Conservation (phyloP, 2,113 vertebrate genomes). For the Callaeas wilsoni region DNA sequence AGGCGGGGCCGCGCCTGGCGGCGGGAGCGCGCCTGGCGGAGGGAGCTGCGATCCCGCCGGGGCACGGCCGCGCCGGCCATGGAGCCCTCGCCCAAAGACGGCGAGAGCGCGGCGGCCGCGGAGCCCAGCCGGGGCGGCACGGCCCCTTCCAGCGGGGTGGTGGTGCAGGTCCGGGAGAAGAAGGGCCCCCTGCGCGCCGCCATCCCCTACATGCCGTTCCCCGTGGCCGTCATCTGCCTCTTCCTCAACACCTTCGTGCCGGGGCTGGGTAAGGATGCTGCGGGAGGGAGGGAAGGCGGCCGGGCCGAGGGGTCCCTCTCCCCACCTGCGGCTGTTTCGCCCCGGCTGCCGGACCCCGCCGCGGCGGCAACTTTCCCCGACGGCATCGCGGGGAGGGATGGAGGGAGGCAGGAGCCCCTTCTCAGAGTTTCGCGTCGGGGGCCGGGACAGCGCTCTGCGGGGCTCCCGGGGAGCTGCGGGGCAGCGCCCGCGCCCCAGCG, state of each 20-base stretch:
- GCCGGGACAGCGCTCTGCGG: not conserved
- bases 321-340: not conserved
- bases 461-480: too few relatives aligned
- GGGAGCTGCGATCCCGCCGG: not conserved
- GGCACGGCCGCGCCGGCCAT: not conserved
- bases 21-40: not conserved
- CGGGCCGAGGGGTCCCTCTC: not conserved
- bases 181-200: constrained; percentile 90
- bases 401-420: not conserved
- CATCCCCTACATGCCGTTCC: constrained; percentile 96
- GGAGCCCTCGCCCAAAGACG: constrained; percentile 58
- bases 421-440: not conserved
- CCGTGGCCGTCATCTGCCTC: constrained; percentile 91
- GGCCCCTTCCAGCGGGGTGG: constrained; percentile 84
- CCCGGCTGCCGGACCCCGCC: not conserved
- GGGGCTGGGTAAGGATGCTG: constrained; percentile 85
- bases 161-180: constrained; percentile 95
- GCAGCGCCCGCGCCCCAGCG: not conserved
- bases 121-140: constrained; percentile 54
- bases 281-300: not conserved
- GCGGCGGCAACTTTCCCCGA: not conserved
- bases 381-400: not conserved
- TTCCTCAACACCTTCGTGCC: constrained; percentile 98
- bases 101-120: constrained; percentile 55
- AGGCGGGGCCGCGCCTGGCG: not conserved